A percentile compares a stretch with the other conserved stretches of the same genome.
Evolutionary conservation across 2,113 vertebrate species (phyloP).

Genomic region (Copsychus sechellarum): DNA sequence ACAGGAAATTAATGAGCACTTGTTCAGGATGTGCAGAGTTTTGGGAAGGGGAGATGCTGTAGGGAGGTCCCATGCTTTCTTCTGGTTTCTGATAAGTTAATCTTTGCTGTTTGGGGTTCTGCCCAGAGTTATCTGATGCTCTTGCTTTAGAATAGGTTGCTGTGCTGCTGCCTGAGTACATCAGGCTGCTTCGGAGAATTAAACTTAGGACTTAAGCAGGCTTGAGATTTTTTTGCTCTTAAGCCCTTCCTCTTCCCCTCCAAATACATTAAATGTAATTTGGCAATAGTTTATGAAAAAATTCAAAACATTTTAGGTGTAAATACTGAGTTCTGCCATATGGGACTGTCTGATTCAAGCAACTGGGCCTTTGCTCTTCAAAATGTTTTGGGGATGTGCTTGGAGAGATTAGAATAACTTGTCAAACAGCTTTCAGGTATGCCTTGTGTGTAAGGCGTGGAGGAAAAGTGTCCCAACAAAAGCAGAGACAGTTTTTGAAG

Average conservation of each 20-base stretch:
- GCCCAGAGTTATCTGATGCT: not conserved
- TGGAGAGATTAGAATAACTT: conserved; percentile 54
- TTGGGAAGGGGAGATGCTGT: not conserved
- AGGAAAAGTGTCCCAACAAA: conserved; percentile 48
- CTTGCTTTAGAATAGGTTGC: not conserved
- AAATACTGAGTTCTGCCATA: not conserved
- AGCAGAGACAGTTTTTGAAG: conserved; percentile 44
- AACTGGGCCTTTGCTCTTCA: not conserved
- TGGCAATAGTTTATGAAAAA: not conserved
- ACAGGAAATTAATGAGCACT: not conserved
- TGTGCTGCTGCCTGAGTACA: not conserved
- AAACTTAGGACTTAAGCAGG: not conserved
- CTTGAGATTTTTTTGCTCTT: not conserved
- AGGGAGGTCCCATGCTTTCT: not conserved
- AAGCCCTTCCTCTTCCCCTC: not conserved
- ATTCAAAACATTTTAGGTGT: not conserved
- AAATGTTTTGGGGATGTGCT: not conserved
- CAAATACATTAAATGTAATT: not conserved
- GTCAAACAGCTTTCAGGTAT: conserved; percentile 51
- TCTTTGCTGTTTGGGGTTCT: not conserved
- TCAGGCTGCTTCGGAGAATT: not conserved
- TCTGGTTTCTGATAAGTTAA: not conserved
- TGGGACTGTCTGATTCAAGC: not conserved
- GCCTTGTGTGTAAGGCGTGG: conserved; percentile 20
- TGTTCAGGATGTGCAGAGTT: not conserved